Evolutionary conservation across 2,113 vertebrate genomes (phyloP).

Genomic region (Rallus limicola): DNA sequence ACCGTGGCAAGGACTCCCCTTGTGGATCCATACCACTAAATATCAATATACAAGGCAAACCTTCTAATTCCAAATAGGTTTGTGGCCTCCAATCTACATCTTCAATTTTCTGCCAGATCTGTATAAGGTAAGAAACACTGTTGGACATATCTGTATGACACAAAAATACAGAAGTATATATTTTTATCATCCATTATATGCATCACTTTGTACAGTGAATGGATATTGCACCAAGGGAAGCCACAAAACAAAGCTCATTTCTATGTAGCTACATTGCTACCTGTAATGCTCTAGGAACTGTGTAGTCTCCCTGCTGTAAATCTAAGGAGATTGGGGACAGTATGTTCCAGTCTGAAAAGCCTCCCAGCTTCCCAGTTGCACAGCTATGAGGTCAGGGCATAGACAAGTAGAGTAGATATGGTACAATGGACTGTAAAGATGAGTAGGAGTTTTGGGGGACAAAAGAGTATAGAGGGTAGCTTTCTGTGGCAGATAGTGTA

Average conservation of each 20-base stretch:
- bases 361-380: not conserved
- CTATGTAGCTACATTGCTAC: not conserved
- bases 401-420: not conserved
- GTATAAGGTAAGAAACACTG: not conserved
- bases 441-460: not conserved
- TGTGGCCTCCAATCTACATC: slow-evolving; percentile 91
- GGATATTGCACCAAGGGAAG: not conserved
- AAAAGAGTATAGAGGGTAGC: not conserved
- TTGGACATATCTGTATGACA: not conserved
- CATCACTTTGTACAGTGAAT: not conserved
- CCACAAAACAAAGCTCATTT: not conserved
- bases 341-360: not conserved
- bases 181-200: not conserved
- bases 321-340: not conserved
- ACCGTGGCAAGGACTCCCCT: slow-evolving; percentile 94
- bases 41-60: slow-evolving; percentile 95
- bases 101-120: slow-evolving; percentile 93
- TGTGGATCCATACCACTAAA: slow-evolving; percentile 91
- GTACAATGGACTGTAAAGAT: not conserved
- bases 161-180: not conserved
- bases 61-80: slow-evolving; percentile 94
- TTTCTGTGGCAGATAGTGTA: not conserved
- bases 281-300: not conserved
- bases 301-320: not conserved
- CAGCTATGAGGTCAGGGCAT: not conserved